phyloP scores from a whole-genome alignment of 2,888 invertebrate species.

The Sisyra terminalis region DNA sequence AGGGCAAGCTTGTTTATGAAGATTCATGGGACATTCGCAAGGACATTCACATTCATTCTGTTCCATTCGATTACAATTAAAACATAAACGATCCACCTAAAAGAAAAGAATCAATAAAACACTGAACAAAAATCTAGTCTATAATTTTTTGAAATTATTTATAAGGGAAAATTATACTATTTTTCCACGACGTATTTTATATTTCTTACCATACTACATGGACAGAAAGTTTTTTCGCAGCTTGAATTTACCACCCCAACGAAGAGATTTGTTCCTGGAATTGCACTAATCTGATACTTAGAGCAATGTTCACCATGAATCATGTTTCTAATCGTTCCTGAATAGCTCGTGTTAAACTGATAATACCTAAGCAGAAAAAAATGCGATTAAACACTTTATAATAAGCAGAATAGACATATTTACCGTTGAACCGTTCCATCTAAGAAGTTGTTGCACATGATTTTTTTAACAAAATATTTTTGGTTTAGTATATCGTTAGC shows the following conservation, averaged over 20 bases:
- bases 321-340: conserved; percentile 61
- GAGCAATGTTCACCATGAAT: conserved; percentile 79
- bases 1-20: conserved; percentile 17
- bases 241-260: conserved; percentile 78
- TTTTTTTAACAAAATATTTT: conserved; percentile 64
- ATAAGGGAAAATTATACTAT: no score
- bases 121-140: no score
- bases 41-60: conserved; percentile 91
- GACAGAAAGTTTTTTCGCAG: conserved; percentile 75
- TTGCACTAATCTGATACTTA: conserved; percentile 65
- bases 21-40: conserved; percentile 58
- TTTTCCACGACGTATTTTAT: no score
- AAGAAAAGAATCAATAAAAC: no score
- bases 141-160: no score
- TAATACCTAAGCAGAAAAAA: conserved; percentile 33
- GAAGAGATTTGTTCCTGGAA: conserved; percentile 78
- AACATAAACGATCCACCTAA: conserved; percentile 61
- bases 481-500: conserved; percentile 83
- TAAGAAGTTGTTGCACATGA: conserved; percentile 67
- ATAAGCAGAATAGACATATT: background rate
- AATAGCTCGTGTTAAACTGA: conserved; percentile 64
- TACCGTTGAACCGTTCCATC: conserved; percentile 68
- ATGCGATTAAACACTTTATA: background rate
- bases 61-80: conserved; percentile 89
- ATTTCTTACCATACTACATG: conserved; percentile 61